Base-by-base conservation (phyloP, 2,888 invertebrate genomes). In the Griposia aprilina region DNA sequence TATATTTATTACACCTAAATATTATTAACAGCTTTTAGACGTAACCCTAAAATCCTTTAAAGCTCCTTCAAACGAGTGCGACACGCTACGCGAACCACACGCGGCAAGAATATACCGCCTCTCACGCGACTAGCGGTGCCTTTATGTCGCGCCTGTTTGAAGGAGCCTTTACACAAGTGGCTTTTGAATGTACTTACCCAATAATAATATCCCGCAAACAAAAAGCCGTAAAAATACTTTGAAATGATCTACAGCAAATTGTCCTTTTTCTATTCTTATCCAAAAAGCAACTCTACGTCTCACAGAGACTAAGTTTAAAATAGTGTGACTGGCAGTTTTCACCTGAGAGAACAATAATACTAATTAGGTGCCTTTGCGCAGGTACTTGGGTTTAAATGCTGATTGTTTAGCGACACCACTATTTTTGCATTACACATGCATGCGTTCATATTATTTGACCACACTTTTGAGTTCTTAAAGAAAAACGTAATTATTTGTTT, bases 331-430 rank as follows among this genome's bases (percentile, higher is more conserved):
- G n/a, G 20, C 13, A 65, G 17, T 8, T 48, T 55, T 68, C 50
- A 66, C 68, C 75, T 52, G 30, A 80, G 62, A 69, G 69, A 87
- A 86, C 86, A 89, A 87, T 88, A 74, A 77, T 67, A 85, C 71
- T 80, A 82, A 88, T 83, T 88, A 86, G 66, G 82, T 79, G 74
- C 83, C 78, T 80, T 73, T 80, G 78, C 80, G 83, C 91, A 91
- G 91, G 91, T 91, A 91, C 88, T 84, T 79, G 79, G 81, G 65
- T 62, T 87, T 80, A 82, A 83, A 63, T 65, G 83, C 74, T 78
- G 85, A 87, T 87, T 84, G 83, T 84, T 73, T 76, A 62, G 75
- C 62, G 68, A 83, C 75, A 79, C 72, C 63, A 72, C 50, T n/a
- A 36, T 66, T 76, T 84, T 78, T 74, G 67, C 78, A 72, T 78